These are phyloP conservation scores for Etheostoma perlongum DNA, from an alignment of 2,797 vertebrate species.

Conservation along the genomic window DNA sequence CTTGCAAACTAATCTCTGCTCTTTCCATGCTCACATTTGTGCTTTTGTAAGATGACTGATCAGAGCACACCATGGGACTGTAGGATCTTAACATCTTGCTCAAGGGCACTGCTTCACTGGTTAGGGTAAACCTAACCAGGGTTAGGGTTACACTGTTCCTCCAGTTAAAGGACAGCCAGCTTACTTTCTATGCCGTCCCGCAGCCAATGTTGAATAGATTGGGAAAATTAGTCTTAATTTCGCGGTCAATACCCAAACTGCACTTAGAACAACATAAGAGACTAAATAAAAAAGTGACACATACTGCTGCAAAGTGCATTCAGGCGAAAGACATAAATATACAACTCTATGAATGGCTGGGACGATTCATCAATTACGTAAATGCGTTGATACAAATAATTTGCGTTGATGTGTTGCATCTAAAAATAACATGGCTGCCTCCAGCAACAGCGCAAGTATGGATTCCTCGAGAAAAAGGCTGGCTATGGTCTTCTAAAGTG, in stretches of 20 bases:
- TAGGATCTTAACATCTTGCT: background rate
- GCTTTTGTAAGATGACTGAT: background rate
- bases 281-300: constrained; percentile 12
- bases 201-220: constrained; percentile 16
- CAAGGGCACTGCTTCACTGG: constrained; percentile 2
- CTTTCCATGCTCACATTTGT: background rate
- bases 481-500: too few species aligned
- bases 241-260: background rate
- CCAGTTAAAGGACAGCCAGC: constrained; percentile 10
- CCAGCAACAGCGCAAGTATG: too few species aligned
- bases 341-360: background rate
- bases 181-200: background rate
- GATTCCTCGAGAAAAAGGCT: too few species aligned
- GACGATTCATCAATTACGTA: too few species aligned
- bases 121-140: too few species aligned
- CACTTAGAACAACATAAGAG: background rate
- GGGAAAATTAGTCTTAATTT: constrained; percentile 11
- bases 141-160: background rate
- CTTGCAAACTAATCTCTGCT: background rate
- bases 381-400: too few species aligned
- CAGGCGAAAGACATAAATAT: constrained; percentile 15
- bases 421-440: too few species aligned
- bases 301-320: background rate
- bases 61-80: background rate
- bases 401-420: too few species aligned